Evolutionary conservation across 2,888 invertebrate species (phyloP).

Genomic region (Ferdinandea cuprea): DNA sequence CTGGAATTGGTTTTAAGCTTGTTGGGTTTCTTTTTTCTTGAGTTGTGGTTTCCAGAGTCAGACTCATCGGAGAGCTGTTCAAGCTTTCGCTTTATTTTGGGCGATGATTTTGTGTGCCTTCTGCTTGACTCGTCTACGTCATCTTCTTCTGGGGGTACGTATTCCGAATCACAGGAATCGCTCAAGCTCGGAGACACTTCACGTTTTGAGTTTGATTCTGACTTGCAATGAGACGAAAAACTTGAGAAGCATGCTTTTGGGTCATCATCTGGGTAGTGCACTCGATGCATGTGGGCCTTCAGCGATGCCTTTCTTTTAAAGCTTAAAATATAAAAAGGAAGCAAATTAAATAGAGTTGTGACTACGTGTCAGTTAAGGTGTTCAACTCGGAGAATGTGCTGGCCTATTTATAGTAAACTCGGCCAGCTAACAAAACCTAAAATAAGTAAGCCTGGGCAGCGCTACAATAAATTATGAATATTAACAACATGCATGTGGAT

Average conservation of each 20-base stretch:
- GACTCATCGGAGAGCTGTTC: constrained; percentile 5
- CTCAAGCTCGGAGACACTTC: not conserved
- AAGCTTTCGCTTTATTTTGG: constrained; percentile 20
- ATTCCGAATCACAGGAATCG: constrained; percentile 43
- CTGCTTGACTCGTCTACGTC: not conserved
- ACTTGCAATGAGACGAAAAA: not conserved
- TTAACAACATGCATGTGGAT: not conserved
- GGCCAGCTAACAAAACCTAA: no score
- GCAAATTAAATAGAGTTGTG: no score
- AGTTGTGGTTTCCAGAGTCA: constrained; percentile 36
- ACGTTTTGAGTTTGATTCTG: not conserved
- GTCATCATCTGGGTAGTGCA: constrained; percentile 32
- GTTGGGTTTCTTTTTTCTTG: not conserved
- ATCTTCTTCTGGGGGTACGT: constrained; percentile 25
- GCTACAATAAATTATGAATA: not conserved
- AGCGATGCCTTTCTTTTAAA: constrained; percentile 58
- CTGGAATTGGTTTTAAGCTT: constrained; percentile 18
- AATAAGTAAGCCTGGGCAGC: no score
- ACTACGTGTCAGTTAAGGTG: no score
- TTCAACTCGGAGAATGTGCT: no score
- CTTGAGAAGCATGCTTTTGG: not conserved
- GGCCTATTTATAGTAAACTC: no score
- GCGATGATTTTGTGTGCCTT: constrained; percentile 1
- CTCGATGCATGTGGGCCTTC: constrained; percentile 40
- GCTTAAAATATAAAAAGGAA: constrained; percentile 8